A percentile compares a stretch with the other conserved stretches of the same genome.
phyloP scores from a whole-genome alignment of 2,888 invertebrate species.

The Pimpla rufipes region DNA sequence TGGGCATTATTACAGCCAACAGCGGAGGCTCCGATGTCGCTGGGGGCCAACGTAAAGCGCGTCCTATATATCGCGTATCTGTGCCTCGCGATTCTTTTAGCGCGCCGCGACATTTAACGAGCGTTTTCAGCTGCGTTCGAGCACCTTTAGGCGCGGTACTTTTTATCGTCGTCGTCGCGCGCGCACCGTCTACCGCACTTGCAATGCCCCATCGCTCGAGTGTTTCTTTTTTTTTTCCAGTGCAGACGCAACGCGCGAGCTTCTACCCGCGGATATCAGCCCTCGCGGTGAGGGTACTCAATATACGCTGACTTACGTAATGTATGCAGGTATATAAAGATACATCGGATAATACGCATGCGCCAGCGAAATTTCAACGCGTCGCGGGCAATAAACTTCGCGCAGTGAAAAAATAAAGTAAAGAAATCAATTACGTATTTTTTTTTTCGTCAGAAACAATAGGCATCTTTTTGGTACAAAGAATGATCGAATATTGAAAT shows the following conservation, averaged over 20 bases:
- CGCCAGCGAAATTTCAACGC: neutral
- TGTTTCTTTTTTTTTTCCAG: slow-evolving; percentile 36
- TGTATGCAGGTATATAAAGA: slow-evolving; percentile 2
- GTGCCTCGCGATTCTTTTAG: neutral
- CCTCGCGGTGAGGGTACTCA: slow-evolving; percentile 76
- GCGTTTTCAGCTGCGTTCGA: slow-evolving; percentile 61
- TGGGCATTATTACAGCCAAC: too few relatives aligned
- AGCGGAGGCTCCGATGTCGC: too few relatives aligned
- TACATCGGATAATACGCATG: neutral
- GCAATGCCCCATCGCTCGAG: slow-evolving; percentile 71
- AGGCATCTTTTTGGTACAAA: too few relatives aligned
- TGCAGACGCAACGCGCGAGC: slow-evolving; percentile 41
- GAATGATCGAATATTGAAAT: too few relatives aligned
- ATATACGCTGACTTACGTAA: slow-evolving; percentile 70
- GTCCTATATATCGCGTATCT: neutral
- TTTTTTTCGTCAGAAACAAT: too few relatives aligned
- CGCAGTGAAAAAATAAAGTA: neutral
- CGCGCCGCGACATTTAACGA: slow-evolving; percentile 72
- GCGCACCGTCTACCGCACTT: slow-evolving; percentile 70
- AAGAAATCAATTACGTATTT: too few relatives aligned
- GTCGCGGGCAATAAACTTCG: neutral
- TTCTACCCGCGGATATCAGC: slow-evolving; percentile 76
- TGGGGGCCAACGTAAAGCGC: too few relatives aligned
- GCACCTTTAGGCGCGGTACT: slow-evolving; percentile 71
- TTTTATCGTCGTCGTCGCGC: slow-evolving; percentile 72